A percentile compares a stretch with the other conserved stretches of the same genome.
Evolutionary conservation across 2,113 vertebrate genomes (phyloP).

Genomic region (Coreoperca whiteheadi): DNA sequence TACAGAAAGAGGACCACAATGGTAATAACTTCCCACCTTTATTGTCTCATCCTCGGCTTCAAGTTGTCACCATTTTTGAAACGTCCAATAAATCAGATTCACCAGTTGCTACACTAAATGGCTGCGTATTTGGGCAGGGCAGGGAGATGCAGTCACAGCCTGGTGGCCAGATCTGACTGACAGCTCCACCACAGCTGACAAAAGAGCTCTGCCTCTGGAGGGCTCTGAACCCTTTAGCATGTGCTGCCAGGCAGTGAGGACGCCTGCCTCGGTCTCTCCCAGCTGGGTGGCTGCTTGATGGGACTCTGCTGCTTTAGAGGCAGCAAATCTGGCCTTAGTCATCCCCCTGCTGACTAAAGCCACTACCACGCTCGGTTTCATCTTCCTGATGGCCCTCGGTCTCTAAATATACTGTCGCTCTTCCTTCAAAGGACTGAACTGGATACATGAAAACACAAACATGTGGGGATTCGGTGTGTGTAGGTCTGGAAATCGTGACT

Average conservation of each 20-base stretch:
- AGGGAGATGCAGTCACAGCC: slow-evolving; percentile 66
- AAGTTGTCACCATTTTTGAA: background rate
- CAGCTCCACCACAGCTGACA: slow-evolving; percentile 69
- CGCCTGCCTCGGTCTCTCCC: slow-evolving; percentile 58
- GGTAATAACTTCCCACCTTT: background rate
- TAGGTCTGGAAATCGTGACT: slow-evolving; percentile 20
- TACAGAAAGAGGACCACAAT: background rate
- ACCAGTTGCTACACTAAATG: slow-evolving; percentile 9
- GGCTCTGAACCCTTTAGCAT: slow-evolving; percentile 65
- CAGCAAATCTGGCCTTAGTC: slow-evolving; percentile 53
- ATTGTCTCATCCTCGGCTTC: background rate
- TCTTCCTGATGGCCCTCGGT: slow-evolving; percentile 48
- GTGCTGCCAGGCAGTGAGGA: slow-evolving; percentile 66
- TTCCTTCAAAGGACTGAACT: slow-evolving; percentile 13
- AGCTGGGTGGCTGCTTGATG: slow-evolving; percentile 67
- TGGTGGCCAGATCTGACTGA: slow-evolving; percentile 66
- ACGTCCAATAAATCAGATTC: slow-evolving; percentile 13
- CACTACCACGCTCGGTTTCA: slow-evolving; percentile 53
- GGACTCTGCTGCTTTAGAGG: slow-evolving; percentile 63
- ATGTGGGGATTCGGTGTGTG: background rate
- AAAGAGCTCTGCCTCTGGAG: slow-evolving; percentile 62
- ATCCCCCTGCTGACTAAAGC: slow-evolving; percentile 61
- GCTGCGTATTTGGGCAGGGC: slow-evolving; percentile 34
- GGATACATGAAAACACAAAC: slow-evolving; percentile 34
- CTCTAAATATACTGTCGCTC: slow-evolving; percentile 52